These are phyloP conservation scores for Fringilla coelebs DNA, from an alignment of 2,797 vertebrate genomes.

Conservation along the genomic window DNA sequence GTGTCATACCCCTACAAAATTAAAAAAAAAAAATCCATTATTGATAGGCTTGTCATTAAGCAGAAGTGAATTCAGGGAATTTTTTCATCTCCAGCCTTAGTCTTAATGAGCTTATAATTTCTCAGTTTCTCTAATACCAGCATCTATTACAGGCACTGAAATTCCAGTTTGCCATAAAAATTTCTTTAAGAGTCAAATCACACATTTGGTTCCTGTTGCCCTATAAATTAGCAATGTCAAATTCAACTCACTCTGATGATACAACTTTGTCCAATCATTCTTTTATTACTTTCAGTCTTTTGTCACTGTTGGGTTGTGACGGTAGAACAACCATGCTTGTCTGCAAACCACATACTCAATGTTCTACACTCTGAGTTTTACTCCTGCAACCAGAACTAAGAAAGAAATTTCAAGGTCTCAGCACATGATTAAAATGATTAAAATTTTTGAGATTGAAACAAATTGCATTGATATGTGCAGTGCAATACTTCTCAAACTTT, in stretches of 20 bases:
- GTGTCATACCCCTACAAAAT: background rate
- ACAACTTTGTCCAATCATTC: background rate
- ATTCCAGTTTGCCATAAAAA: background rate
- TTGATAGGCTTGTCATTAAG: background rate
- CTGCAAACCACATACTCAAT: background rate
- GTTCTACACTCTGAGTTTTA: background rate
- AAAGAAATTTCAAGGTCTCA: background rate
- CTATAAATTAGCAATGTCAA: background rate
- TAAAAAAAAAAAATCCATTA: background rate
- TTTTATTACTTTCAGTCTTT: background rate
- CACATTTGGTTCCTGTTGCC: background rate
- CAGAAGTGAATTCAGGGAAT: background rate
- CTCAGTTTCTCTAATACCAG: background rate
- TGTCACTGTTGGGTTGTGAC: background rate
- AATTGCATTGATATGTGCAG: background rate
- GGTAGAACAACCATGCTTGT: background rate
- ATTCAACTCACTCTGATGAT: background rate
- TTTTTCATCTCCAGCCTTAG: background rate
- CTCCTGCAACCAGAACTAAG: background rate
- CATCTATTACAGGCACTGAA: background rate
- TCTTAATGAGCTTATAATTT: background rate
- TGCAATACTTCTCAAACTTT: background rate
- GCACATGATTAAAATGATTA: background rate
- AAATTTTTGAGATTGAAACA: background rate
- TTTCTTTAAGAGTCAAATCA: background rate